Conservation (phyloP, 2,113 vertebrate species). For the Mixornis gularis region DNA sequence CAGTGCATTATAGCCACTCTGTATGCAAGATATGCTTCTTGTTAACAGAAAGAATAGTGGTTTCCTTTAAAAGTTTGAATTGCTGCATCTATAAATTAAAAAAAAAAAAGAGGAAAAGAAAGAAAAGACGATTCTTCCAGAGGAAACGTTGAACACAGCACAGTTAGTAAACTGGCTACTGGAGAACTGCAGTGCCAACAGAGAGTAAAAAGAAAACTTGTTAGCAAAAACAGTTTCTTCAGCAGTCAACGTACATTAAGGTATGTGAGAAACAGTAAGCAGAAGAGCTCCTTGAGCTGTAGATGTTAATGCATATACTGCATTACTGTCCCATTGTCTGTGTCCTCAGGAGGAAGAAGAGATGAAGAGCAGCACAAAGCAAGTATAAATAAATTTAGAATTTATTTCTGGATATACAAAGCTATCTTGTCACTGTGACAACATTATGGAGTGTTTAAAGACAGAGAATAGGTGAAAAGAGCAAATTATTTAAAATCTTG, state of each 20-base stretch:
- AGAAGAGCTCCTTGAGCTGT: not conserved
- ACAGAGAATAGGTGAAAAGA: not conserved
- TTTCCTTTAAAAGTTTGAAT: not conserved
- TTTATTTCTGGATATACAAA: not conserved
- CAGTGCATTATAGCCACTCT: not conserved
- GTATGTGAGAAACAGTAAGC: not conserved
- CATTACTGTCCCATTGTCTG: not conserved
- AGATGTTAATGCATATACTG: not conserved
- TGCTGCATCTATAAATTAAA: not conserved
- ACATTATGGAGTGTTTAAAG: not conserved
- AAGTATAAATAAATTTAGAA: not conserved
- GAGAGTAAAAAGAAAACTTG: not conserved
- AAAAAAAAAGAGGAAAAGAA: not conserved
- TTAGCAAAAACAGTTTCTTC: not conserved
- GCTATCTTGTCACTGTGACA: not conserved
- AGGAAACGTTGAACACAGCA: not conserved
- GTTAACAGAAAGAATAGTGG: not conserved
- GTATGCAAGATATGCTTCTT: not conserved
- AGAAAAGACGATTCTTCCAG: not conserved
- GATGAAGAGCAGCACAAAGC: not conserved
- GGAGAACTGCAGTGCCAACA: not conserved
- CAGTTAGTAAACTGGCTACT: not conserved
- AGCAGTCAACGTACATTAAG: not conserved
- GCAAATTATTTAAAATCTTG: not conserved
- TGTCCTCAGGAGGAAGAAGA: not conserved